phyloP scores from a whole-genome alignment of 2,888 invertebrate species.

The Incurvaria masculella region DNA sequence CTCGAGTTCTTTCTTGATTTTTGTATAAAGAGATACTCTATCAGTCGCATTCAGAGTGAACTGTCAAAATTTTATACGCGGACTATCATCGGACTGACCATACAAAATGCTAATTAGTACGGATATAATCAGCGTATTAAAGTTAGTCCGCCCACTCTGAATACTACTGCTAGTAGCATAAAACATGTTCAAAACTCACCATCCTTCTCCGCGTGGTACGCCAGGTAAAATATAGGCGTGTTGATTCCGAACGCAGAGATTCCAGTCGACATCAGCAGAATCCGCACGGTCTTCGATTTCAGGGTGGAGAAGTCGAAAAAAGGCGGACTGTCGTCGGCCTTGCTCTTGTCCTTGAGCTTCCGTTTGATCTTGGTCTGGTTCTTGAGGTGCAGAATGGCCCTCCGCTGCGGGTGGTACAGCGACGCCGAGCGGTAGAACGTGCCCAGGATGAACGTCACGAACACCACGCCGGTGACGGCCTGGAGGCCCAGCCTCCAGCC shows the following conservation, averaged over 20 bases:
- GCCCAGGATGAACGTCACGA: constrained; percentile 79
- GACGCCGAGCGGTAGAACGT: constrained; percentile 87
- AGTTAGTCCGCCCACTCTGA: too few species aligned
- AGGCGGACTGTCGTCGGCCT: constrained; percentile 73
- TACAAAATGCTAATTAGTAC: too few species aligned
- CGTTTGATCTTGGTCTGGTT: constrained; percentile 72
- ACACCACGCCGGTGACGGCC: constrained; percentile 80
- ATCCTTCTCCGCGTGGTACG: constrained; percentile 75
- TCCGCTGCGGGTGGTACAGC: constrained; percentile 81
- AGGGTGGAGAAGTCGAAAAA: constrained; percentile 86
- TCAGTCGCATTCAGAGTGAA: too few species aligned
- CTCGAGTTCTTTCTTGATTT: too few species aligned
- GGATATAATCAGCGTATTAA: too few species aligned
- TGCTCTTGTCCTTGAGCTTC: constrained; percentile 77
- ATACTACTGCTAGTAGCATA: too few species aligned
- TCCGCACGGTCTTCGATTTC: constrained; percentile 80
- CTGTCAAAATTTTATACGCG: too few species aligned
- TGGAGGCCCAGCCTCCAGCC: constrained; percentile 83
- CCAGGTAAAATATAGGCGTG: constrained; percentile 81
- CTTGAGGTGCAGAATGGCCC: constrained; percentile 85
- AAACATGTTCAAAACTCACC: constrained; percentile 36
- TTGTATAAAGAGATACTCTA: neutral
- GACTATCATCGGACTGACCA: too few species aligned
- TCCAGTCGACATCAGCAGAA: constrained; percentile 75
- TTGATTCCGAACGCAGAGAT: constrained; percentile 81